A percentile compares a stretch with the other conserved stretches of the same genome.
Conservation (phyloP, 2,113 vertebrate species). For the Microcebus murinus region DNA sequence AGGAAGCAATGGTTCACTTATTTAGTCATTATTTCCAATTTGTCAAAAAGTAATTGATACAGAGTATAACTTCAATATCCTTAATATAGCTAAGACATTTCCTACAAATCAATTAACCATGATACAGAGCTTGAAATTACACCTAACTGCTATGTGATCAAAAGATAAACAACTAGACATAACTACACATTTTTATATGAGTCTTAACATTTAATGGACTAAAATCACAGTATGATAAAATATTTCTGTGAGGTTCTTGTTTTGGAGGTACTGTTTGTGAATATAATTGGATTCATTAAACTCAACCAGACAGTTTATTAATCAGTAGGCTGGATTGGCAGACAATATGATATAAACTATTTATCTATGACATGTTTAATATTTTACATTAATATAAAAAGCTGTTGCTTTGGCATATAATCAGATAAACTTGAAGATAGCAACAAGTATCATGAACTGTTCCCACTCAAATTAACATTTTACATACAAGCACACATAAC, state of each 20-base stretch:
- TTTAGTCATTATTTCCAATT: conserved; percentile 43
- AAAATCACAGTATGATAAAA: conserved; percentile 48
- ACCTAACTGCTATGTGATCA: conserved; percentile 15
- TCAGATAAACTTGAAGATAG: conserved; percentile 68
- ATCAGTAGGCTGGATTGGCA: conserved; percentile 72
- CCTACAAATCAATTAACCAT: conserved; percentile 59
- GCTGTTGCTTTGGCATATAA: conserved; percentile 64
- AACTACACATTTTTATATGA: neutral
- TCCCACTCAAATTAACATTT: conserved; percentile 47
- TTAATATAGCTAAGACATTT: conserved; percentile 40
- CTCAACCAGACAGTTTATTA: conserved; percentile 77
- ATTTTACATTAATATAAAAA: conserved; percentile 72
- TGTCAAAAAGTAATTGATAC: conserved; percentile 57
- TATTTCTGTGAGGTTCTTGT: conserved; percentile 46
- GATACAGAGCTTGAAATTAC: conserved; percentile 50
- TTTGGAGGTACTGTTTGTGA: conserved; percentile 73
- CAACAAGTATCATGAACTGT: conserved; percentile 53
- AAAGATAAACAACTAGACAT: conserved; percentile 30
- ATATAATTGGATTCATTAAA: conserved; percentile 78
- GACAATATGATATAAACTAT: conserved; percentile 72
- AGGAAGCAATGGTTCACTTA: neutral
- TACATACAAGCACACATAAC: neutral
- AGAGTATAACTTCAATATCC: conserved; percentile 31
- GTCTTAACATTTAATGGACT: conserved; percentile 9
- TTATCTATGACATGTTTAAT: conserved; percentile 77